A percentile compares a stretch with the other conserved stretches of the same genome.
phyloP scores from a whole-genome alignment of 1,140 invertebrate genomes.

The Zaprionus ghesquierei region DNA sequence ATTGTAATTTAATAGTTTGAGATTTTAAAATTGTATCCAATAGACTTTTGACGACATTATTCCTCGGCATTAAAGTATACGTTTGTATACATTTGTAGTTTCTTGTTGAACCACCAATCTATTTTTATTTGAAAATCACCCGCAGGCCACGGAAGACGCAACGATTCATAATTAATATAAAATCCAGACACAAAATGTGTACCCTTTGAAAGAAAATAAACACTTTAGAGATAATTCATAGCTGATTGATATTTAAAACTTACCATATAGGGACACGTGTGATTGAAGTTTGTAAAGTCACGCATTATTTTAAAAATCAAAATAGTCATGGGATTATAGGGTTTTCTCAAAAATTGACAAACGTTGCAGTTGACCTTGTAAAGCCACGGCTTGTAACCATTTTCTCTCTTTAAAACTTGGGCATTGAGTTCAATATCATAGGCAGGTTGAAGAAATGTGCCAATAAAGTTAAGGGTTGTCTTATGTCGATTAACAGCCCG shows the following conservation, averaged over 20 bases:
- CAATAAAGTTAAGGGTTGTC: constrained; percentile 13
- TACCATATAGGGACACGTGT: constrained; percentile 8
- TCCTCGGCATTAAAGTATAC: not conserved
- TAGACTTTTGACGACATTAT: not conserved
- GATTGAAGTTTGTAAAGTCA: constrained; percentile 23
- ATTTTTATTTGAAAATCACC: not conserved
- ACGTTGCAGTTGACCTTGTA: not conserved
- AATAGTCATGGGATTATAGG: constrained; percentile 5
- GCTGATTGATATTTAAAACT: not conserved
- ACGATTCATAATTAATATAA: not conserved
- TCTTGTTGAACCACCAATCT: not conserved
- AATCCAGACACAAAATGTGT: not conserved
- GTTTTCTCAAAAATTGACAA: constrained; percentile 6
- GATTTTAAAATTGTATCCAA: too few species aligned
- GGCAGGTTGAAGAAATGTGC: not conserved
- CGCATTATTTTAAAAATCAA: not conserved
- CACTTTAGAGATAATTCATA: too few species aligned
- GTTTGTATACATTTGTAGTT: not conserved
- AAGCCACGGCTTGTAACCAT: constrained; percentile 18
- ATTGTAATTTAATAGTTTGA: too few species aligned
- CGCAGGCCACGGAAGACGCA: not conserved
- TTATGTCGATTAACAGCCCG: constrained; percentile 9
- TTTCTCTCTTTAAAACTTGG: constrained; percentile 3
- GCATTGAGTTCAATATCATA: not conserved
- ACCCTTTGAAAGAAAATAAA: not conserved